These are phyloP conservation scores for Neoaliturus tenellus DNA, from an alignment of 2,888 invertebrate species.

Conservation along the genomic window DNA sequence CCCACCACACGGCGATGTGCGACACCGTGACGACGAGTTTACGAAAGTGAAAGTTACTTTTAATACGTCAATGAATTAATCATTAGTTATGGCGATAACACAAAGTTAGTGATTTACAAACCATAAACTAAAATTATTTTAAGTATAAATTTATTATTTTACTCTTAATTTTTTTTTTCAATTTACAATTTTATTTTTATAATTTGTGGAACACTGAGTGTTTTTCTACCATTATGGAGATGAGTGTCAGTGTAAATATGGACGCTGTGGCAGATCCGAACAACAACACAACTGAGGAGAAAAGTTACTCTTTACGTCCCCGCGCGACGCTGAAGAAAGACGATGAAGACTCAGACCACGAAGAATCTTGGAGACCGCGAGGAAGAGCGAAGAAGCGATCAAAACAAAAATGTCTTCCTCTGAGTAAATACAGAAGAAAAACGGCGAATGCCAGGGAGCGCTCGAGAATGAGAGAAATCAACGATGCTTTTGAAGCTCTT, in stretches of 20 bases:
- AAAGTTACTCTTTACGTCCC: conserved; percentile 82
- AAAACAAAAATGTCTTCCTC: conserved; percentile 79
- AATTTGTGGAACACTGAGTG: no score
- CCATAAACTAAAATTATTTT: no score
- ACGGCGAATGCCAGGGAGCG: conserved; percentile 94
- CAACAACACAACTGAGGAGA: conserved; percentile 71
- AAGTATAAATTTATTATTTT: no score
- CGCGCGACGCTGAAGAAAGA: conserved; percentile 78
- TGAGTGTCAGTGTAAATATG: not conserved
- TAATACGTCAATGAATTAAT: no score
- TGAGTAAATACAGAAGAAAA: conserved; percentile 93
- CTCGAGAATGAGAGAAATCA: conserved; percentile 93
- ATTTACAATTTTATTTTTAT: no score
- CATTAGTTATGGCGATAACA: no score
- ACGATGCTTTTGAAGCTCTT: conserved; percentile 90
- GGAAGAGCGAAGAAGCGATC: conserved; percentile 70
- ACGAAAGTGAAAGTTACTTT: conserved; percentile 9
- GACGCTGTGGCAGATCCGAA: conserved; percentile 69
- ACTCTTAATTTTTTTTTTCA: no score
- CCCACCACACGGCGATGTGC: not conserved
- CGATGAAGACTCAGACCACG: conserved; percentile 67
- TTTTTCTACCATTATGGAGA: no score
- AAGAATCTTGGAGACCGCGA: conserved; percentile 69
- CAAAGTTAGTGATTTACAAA: no score
- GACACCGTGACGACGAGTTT: not conserved